Base-by-base conservation (phyloP, 2,113 vertebrate genomes). In the Podocnemis expansa region DNA sequence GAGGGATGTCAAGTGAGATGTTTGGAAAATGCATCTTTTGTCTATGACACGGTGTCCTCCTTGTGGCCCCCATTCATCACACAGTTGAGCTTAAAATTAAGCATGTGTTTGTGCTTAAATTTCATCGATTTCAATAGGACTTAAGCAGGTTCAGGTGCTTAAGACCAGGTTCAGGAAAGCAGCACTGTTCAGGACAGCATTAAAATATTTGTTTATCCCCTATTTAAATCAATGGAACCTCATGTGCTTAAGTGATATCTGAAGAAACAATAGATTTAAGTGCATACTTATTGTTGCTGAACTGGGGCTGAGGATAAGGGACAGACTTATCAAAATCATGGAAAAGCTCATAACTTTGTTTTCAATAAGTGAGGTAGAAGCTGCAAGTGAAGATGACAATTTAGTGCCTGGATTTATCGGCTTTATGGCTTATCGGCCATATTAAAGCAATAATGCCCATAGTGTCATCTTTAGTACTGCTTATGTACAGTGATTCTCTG, bases 361-460 rank as follows among this genome's bases (percentile, higher is more conserved):
- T 45, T 91, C 92, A 93, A 94, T 25, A 96, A 84, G 70, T 89
- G 88, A 91, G 82, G 84, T 89, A 94, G 92, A 96, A 95, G 96
- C 96, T 97, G 94, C 94, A 93, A 43, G 21, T 87, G 70, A 25
- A 80, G 89, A 96, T 94, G 79, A 93, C 91, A 97, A 95, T 97
- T 90, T 93, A 89, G 41, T 85, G 56, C 94, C 56, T 4, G 95
- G 81, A 41, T 96, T 95, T 83, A 78, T 92, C 84, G 96, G 88
- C 96, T 96, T 96, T 93, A 94, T 81, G 8, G 82, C 56, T 96
- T 93, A 78, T 85, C 70, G 79, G 38, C 79, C 70, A 17, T 88
- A 78, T 87, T 95, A 89, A 91, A 13, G 22, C 63, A 89, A 63
- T 80, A 29, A 56, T 93, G 92, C 88, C 93, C 96, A 93, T 93